Evolutionary conservation across 2,113 vertebrate genomes (phyloP).

Genomic region (Carassius auratus): DNA sequence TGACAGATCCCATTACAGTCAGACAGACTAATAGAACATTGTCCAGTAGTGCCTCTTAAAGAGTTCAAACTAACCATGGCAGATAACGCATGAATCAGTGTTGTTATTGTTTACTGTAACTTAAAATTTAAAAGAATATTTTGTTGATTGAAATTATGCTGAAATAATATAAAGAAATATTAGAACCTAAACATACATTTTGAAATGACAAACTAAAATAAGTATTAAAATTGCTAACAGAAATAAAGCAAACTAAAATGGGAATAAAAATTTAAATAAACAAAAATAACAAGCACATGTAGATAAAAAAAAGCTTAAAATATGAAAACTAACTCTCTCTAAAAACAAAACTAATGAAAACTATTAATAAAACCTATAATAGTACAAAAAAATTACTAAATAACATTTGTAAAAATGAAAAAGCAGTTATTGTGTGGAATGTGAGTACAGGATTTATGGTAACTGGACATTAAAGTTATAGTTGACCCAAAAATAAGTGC

Average conservation of each 20-base stretch:
- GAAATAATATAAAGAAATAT: neutral
- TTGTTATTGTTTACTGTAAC: neutral
- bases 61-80: constrained; percentile 25
- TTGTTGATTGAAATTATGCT: neutral
- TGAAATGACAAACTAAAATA: too few relatives aligned
- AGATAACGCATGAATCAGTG: neutral
- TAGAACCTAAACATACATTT: neutral
- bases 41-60: constrained; percentile 5
- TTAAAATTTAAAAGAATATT: neutral
- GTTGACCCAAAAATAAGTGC: neutral
- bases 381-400: neutral
- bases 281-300: neutral
- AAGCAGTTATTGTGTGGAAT: neutral
- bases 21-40: constrained; percentile 29
- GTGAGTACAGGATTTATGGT: neutral
- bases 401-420: neutral
- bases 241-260: neutral
- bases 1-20: constrained; percentile 42
- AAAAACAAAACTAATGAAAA: neutral
- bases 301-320: neutral
- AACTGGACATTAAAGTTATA: neutral
- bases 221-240: neutral
- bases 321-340: too few relatives aligned
- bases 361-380: neutral
- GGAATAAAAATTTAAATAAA: neutral